Percentiles rank a stretch among this genome's conserved stretches.
Conservation (phyloP, 2,888 invertebrate genomes). For the Adineta ricciae region DNA sequence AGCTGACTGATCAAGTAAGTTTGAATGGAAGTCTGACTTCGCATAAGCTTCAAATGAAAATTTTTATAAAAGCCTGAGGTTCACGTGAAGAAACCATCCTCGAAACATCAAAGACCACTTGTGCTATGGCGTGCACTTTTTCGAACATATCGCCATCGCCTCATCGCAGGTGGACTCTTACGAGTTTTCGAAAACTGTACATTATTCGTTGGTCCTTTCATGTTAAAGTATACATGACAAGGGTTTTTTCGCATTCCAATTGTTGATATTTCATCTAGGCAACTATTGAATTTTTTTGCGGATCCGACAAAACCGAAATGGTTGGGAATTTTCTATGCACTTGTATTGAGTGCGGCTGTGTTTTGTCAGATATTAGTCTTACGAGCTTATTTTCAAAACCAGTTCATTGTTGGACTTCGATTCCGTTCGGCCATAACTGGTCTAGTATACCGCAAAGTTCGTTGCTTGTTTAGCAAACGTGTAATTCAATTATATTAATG, state of each 20-base stretch:
- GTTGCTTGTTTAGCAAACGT: no score
- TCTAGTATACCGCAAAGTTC: constrained; percentile 52
- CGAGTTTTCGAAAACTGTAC: constrained; percentile 68
- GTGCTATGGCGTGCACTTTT: background rate
- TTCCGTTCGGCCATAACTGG: constrained; percentile 50
- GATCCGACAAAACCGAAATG: background rate
- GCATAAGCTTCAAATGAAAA: background rate
- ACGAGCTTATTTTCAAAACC: background rate
- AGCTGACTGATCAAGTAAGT: background rate
- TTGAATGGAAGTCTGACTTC: no score
- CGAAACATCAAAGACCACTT: background rate
- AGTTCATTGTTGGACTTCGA: constrained; percentile 50
- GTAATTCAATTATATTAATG: no score
- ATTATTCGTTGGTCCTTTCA: constrained; percentile 13
- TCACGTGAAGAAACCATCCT: background rate
- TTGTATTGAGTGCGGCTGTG: background rate
- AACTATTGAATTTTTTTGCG: background rate
- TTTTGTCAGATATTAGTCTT: background rate
- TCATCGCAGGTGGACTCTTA: constrained; percentile 69
- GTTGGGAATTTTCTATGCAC: background rate
- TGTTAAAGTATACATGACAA: background rate
- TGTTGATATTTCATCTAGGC: background rate
- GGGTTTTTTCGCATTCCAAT: background rate
- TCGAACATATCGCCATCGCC: constrained; percentile 52
- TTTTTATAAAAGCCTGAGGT: background rate